Evolutionary conservation across 2,113 vertebrate species (phyloP).

Genomic region (Meriones unguiculatus): DNA sequence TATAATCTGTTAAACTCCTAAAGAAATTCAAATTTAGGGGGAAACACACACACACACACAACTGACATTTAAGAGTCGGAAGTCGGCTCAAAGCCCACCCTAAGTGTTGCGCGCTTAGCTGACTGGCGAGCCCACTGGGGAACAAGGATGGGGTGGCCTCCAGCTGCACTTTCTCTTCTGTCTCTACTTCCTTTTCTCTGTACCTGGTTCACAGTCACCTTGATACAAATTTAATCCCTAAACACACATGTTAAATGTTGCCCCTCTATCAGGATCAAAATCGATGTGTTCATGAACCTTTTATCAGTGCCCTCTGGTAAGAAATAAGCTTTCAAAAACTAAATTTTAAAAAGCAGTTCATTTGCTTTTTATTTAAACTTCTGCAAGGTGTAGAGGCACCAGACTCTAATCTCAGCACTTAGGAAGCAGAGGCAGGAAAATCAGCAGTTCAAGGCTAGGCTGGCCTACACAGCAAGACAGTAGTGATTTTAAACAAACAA

Average conservation of each 20-base stretch:
- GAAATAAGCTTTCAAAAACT: neutral
- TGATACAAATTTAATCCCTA: neutral
- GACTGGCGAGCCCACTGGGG: fast-evolving
- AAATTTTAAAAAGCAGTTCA: neutral
- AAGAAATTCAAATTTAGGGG: neutral
- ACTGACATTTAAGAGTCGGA: neutral
- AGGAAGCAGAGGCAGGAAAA: neutral
- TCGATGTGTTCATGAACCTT: neutral
- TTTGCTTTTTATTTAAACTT: neutral
- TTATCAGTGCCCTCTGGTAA: neutral
- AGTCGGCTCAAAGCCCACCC: neutral
- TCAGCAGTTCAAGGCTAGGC: neutral
- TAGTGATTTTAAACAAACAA: neutral
- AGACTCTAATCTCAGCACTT: neutral
- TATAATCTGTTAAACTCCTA: neutral
- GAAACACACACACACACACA: too few relatives aligned
- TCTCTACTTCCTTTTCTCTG: neutral
- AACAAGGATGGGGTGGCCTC: neutral
- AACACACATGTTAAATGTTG: neutral
- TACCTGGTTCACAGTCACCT: neutral
- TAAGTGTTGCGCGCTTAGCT: neutral
- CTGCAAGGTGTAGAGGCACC: too few relatives aligned
- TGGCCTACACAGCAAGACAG: neutral
- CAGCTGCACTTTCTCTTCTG: too few relatives aligned
- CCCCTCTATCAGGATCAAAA: neutral